Evolutionary conservation across 2,797 vertebrate genomes (phyloP).

Genomic region (Kryptolebias ocellatus): DNA sequence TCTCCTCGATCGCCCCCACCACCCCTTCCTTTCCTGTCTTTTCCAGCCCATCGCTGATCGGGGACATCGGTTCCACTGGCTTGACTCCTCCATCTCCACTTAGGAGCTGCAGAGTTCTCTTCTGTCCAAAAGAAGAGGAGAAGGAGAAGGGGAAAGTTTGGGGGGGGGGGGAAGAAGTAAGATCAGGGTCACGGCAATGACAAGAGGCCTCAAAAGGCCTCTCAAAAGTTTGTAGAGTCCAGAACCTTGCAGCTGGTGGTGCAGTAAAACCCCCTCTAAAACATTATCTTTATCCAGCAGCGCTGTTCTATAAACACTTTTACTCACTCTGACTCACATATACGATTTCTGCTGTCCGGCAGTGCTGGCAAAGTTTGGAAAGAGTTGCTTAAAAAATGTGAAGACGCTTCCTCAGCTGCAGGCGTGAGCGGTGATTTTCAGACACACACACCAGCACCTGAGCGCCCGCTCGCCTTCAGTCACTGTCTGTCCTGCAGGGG

Average conservation of each 20-base stretch:
- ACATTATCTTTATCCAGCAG: slow-evolving; percentile 60
- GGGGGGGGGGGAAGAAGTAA: slow-evolving; percentile 42
- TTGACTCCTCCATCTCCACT: slow-evolving; percentile 62
- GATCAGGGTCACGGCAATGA: slow-evolving; percentile 62
- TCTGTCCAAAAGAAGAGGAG: slow-evolving; percentile 37
- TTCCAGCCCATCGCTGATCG: slow-evolving; percentile 78
- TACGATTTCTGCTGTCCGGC: background rate
- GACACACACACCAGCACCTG: slow-evolving; percentile 47
- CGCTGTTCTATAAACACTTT: slow-evolving; percentile 51
- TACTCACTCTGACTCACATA: slow-evolving; percentile 13
- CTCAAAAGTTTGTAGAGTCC: slow-evolving; percentile 28
- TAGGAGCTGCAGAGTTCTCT: slow-evolving; percentile 51
- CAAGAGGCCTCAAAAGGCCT: slow-evolving; percentile 39
- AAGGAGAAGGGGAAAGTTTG: slow-evolving; percentile 19
- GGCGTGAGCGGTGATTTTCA: slow-evolving; percentile 34
- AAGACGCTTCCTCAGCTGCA: slow-evolving; percentile 54
- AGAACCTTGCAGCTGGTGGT: slow-evolving; percentile 21
- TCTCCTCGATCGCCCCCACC: slow-evolving; percentile 30
- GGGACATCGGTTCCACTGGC: slow-evolving; percentile 76
- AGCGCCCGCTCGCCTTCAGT: slow-evolving; percentile 73
- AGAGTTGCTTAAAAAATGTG: slow-evolving; percentile 24
- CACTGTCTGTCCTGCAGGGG: slow-evolving; percentile 79
- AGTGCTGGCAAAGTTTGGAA: slow-evolving; percentile 47
- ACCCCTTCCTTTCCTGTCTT: slow-evolving; percentile 59
- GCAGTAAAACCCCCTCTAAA: slow-evolving; percentile 55